Conservation (phyloP, 2,888 invertebrate genomes). For the Cryptocheilus praepositus region DNA sequence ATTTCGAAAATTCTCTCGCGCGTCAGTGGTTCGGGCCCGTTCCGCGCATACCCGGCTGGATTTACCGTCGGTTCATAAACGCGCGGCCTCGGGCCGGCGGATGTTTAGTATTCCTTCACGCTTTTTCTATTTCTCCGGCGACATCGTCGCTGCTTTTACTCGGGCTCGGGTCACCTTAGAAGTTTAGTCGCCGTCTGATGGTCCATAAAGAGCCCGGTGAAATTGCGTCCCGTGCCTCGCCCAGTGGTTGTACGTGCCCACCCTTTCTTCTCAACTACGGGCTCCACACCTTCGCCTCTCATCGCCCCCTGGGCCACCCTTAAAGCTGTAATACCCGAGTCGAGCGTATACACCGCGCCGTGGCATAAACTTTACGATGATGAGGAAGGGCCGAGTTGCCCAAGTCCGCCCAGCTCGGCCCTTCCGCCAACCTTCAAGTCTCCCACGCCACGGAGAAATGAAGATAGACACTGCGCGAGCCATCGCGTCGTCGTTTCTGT, state of each 20-base stretch:
- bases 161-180: constrained; percentile 38
- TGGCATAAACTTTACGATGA: constrained; percentile 63
- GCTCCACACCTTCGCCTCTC: constrained; percentile 21
- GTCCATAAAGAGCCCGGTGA: constrained; percentile 57
- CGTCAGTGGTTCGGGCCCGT: background rate
- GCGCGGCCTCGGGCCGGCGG: constrained; percentile 3
- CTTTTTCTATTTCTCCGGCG: constrained; percentile 17
- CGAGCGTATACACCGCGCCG: constrained; percentile 44
- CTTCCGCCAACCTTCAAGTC: too few relatives aligned
- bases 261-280: constrained; percentile 24
- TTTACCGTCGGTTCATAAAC: background rate
- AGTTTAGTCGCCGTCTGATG: constrained; percentile 53
- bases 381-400: constrained; percentile 48
- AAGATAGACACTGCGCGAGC: too few relatives aligned
- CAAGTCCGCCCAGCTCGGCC: background rate
- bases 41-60: background rate
- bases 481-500: too few relatives aligned
- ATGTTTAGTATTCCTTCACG: constrained; percentile 1
- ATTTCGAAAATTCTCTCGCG: background rate
- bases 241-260: constrained; percentile 17
- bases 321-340: constrained; percentile 45
- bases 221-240: constrained; percentile 49
- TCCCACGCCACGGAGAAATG: too few relatives aligned
- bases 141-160: constrained; percentile 15
- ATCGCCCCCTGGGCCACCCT: constrained; percentile 25